Conservation (phyloP, 1,140 invertebrate species). For the Drosophila chauvacae region DNA sequence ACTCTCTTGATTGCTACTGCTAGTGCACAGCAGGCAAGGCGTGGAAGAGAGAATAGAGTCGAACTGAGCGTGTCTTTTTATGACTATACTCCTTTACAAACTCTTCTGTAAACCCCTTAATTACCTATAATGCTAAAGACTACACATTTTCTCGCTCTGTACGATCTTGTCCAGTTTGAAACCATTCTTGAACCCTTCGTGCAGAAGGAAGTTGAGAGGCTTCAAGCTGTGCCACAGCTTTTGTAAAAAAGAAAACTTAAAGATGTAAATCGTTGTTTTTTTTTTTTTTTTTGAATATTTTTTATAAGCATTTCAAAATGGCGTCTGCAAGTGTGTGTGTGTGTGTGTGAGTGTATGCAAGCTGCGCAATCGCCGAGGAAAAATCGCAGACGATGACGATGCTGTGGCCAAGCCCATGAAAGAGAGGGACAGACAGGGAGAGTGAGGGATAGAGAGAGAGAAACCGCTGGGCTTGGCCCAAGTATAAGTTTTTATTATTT, state of each 20-base stretch:
- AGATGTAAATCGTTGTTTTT: slow-evolving; percentile 18
- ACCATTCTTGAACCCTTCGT: slow-evolving; percentile 16
- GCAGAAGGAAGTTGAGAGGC: slow-evolving; percentile 1
- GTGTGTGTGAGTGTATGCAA: slow-evolving; percentile 16
- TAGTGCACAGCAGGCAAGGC: neutral
- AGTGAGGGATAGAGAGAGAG: neutral
- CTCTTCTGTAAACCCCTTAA: neutral
- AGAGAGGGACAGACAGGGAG: slow-evolving; percentile 8
- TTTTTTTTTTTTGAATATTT: slow-evolving; percentile 17
- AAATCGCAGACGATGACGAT: slow-evolving; percentile 51
- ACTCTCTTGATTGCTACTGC: neutral
- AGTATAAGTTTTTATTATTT: slow-evolving; percentile 20
- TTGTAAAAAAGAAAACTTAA: slow-evolving; percentile 5
- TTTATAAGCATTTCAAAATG: slow-evolving; percentile 27
- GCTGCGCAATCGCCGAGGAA: slow-evolving; percentile 56
- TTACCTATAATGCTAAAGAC: neutral
- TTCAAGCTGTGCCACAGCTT: slow-evolving; percentile 27
- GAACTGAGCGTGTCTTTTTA: neutral
- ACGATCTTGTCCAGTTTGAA: slow-evolving; percentile 6
- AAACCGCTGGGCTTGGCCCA: slow-evolving; percentile 52
- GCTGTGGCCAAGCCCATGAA: slow-evolving; percentile 68
- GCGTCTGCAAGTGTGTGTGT: slow-evolving; percentile 9
- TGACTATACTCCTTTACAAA: neutral
- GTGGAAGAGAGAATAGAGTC: neutral
- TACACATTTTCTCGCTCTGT: neutral